These are phyloP conservation scores for Bujurquina vittata DNA, from an alignment of 2,113 vertebrate species.

Conservation along the genomic window DNA sequence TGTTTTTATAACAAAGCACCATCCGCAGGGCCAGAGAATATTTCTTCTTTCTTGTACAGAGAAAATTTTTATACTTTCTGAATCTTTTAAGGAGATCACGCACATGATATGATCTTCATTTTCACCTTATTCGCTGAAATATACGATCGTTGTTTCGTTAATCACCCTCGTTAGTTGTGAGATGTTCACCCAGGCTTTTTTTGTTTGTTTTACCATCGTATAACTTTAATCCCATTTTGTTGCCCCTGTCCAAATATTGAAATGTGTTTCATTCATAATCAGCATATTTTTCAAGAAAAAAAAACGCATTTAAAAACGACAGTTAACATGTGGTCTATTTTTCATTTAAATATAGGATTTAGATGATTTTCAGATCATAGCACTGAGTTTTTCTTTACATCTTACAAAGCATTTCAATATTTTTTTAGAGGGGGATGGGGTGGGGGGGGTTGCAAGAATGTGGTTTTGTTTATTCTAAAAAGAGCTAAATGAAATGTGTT, in stretches of 20 bases:
- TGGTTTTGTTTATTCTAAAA: conserved; percentile 15
- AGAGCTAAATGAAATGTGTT: neutral
- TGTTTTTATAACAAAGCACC: neutral
- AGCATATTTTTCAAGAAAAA: too few species aligned
- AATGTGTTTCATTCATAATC: too few species aligned
- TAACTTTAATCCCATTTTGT: too few species aligned
- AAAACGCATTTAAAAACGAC: neutral
- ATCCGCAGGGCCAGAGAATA: neutral
- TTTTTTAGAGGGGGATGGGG: neutral
- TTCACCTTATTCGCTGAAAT: neutral
- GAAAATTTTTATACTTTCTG: neutral
- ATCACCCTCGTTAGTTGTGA: neutral
- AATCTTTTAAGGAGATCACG: neutral
- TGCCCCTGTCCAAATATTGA: too few species aligned
- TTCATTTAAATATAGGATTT: neutral
- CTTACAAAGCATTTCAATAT: too few species aligned
- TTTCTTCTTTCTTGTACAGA: neutral
- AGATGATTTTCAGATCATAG: too few species aligned
- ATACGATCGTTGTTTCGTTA: neutral
- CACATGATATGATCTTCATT: neutral
- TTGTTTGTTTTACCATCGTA: too few species aligned
- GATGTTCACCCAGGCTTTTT: neutral
- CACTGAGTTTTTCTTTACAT: too few species aligned
- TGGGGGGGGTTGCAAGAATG: neutral
- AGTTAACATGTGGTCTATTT: neutral